Base-by-base conservation (phyloP, 2,888 invertebrate genomes). In the Callosobruchus maculatus region DNA sequence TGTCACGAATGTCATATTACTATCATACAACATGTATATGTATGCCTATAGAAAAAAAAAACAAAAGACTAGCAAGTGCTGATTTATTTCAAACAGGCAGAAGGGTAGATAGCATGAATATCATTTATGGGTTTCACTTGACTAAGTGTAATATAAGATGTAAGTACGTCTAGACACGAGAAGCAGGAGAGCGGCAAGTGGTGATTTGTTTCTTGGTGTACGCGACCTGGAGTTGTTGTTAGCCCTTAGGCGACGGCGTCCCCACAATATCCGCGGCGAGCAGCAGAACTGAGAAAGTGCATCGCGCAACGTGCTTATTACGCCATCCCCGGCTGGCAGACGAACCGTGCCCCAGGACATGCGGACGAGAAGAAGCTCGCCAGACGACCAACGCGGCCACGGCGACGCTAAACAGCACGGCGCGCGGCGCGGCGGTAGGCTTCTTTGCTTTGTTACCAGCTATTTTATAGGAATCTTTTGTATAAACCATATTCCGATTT, bases 311-410 rank as follows among this genome's bases (percentile, higher is more conserved):
- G 30, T 74, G 74, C 67, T 74, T 74, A 71, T 74, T 74, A 74
- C 71, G 18, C 21, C 75, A 49, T 49, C 49, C 49, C 49, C 49
- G 77, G 30, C 72, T 22, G 77, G 80, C 81, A 81, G 81, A 81
- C 82, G 79, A 78, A 80, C 80, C 80, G 79, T 78, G 81, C 81
- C 81, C 75, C 82, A 72, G 80, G 82, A 79, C 76, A 82, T 78
- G 78, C 22, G 68, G 49, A 49, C 49, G 49, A 49, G 49, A 49
- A 49, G 49, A 49, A 49, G 49, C 49, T 49, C 49, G 49, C 49
- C 49, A 49, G 49, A 49, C 49, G 49, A 49, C 49, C 49, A 49
- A 49, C 49, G 1, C 49, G 49, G 49, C 7, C 9, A 49, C 49
- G 49, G 49, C 49, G 49, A 49, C 49, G 49, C 49, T 49, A 49